phyloP scores from a whole-genome alignment of 2,797 vertebrate species.

The Amniataba percoides region DNA sequence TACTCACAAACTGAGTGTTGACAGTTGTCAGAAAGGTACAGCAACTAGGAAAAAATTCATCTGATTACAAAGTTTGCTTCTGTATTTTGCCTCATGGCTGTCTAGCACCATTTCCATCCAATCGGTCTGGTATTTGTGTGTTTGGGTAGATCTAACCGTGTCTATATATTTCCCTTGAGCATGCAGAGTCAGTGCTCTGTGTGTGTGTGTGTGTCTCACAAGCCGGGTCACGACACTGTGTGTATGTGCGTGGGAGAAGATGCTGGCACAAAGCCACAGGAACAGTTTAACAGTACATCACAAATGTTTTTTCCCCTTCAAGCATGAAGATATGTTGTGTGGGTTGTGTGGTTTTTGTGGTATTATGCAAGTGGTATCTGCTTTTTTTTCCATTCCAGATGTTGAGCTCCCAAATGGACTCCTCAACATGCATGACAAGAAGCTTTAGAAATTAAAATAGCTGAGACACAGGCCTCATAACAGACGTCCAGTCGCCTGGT shows the following conservation, averaged over 20 bases:
- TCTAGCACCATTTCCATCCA: neutral
- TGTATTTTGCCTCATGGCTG: neutral
- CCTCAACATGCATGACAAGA: conserved; percentile 37
- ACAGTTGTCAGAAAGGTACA: conserved; percentile 25
- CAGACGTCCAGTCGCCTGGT: conserved; percentile 1
- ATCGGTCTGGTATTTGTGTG: conserved; percentile 4
- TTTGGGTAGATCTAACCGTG: neutral
- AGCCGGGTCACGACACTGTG: neutral
- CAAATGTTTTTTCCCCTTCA: conserved; percentile 13
- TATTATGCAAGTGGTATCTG: conserved; percentile 66
- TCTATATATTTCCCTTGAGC: conserved; percentile 20
- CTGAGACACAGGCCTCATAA: conserved; percentile 12
- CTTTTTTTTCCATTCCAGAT: conserved; percentile 77
- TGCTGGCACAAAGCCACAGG: conserved; percentile 25
- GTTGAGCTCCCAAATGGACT: conserved; percentile 45
- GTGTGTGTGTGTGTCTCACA: neutral
- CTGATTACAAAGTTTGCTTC: conserved; percentile 18
- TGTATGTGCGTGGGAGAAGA: conserved; percentile 9
- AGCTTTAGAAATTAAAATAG: conserved; percentile 40
- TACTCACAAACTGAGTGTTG: conserved; percentile 44
- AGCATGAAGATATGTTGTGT: conserved; percentile 34
- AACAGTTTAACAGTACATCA: conserved; percentile 36
- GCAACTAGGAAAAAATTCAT: neutral
- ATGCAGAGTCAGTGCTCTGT: neutral
- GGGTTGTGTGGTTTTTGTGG: conserved; percentile 45